phyloP scores from a whole-genome alignment of 2,113 vertebrate genomes.

The Heptranchias perlo region DNA sequence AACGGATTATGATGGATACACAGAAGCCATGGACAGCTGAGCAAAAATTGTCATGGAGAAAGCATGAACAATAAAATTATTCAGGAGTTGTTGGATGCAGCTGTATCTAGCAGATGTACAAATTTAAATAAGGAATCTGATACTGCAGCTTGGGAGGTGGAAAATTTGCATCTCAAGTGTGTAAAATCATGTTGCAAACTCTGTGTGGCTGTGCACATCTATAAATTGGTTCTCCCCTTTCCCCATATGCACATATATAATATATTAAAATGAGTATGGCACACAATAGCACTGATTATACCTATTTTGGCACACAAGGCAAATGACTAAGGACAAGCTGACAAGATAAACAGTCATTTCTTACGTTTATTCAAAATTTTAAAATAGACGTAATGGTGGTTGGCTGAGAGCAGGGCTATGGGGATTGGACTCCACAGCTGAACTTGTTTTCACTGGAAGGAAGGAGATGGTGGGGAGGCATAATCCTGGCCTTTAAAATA shows the following conservation, averaged over 20 bases:
- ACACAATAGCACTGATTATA: slow-evolving; percentile 33
- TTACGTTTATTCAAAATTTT: slow-evolving; percentile 24
- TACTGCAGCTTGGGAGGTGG: slow-evolving; percentile 13
- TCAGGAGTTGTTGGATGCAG: slow-evolving; percentile 23
- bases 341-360: slow-evolving; percentile 20
- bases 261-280: slow-evolving; percentile 27
- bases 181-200: slow-evolving; percentile 23
- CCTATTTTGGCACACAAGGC: slow-evolving; percentile 9
- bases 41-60: slow-evolving; percentile 18
- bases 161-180: slow-evolving; percentile 32
- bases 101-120: slow-evolving; percentile 34
- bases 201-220: slow-evolving; percentile 23
- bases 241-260: neutral
- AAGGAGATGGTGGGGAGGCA: neutral
- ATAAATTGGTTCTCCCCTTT: slow-evolving; percentile 23
- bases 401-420: neutral
- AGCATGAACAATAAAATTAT: slow-evolving; percentile 36
- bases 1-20: neutral
- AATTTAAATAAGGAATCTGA: slow-evolving; percentile 32
- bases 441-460: slow-evolving; percentile 4
- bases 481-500: neutral
- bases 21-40: neutral
- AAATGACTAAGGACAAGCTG: slow-evolving; percentile 2
- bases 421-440: neutral
- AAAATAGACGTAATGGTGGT: neutral